Conservation (phyloP, 2,113 vertebrate genomes). For the Paratilapia polleni region DNA sequence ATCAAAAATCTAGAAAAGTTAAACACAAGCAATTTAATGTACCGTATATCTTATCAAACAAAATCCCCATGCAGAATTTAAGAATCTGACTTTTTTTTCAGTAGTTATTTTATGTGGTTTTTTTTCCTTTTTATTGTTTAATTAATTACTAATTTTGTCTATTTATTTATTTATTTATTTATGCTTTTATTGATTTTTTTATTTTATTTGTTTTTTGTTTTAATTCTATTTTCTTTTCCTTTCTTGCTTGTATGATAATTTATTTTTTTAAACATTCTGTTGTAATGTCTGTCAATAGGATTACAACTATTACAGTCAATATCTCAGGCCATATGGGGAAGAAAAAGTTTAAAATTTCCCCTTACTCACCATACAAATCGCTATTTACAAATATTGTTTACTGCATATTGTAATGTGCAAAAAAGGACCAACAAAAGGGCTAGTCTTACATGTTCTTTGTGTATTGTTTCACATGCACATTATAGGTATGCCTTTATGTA, state of each 20-base stretch:
- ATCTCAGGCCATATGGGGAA: background rate
- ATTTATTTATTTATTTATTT: constrained; percentile 8
- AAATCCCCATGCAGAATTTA: background rate
- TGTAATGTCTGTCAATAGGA: background rate
- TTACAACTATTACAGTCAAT: background rate
- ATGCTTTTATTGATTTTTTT: constrained; percentile 11
- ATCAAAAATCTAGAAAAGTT: constrained; percentile 15
- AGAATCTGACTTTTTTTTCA: constrained; percentile 1
- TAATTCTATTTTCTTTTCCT: background rate
- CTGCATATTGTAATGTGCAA: constrained; percentile 11
- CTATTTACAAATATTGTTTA: constrained; percentile 9
- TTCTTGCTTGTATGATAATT: background rate
- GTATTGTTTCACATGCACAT: constrained; percentile 18
- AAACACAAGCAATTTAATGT: background rate
- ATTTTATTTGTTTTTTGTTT: constrained; percentile 26
- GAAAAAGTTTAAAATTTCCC: background rate
- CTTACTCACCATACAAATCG: background rate
- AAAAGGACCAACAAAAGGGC: constrained; percentile 54
- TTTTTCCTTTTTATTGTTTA: constrained; percentile 27
- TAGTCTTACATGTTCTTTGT: constrained; percentile 31
- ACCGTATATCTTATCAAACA: background rate
- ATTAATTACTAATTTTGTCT: constrained; percentile 4
- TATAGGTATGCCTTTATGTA: background rate
- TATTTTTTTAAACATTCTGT: constrained; percentile 17
- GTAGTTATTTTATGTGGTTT: background rate